Evolutionary conservation across 2,888 invertebrate species (phyloP), one percentile per base, ranked within the genome.

Genomic region (Polyommatus iphigenia): DNA sequence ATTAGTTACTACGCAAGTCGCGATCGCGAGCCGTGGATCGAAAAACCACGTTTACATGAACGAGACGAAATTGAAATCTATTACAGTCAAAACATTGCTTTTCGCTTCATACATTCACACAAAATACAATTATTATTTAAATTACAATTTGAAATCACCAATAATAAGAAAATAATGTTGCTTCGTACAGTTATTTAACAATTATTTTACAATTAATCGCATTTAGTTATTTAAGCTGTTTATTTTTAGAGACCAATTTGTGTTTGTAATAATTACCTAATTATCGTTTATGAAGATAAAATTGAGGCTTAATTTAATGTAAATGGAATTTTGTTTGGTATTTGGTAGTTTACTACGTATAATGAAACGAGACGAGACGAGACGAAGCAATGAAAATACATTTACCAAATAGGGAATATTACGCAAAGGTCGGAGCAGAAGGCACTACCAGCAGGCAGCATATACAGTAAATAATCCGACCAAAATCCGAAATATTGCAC

Each of bases 161-260:
- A 20, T 54, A 20, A 20, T 59, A 20, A 0, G 20, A 62, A 62
- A 62, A 24, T 62, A 62, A 62, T 62, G 20, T 13, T 24, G 62
- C 13, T 20, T 5, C 5, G 1, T 24, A 62, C 0, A 29, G 5
- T 10, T 13, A 18, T 67, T 67, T 32, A 18, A 32, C 29, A 24
- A 67, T 67, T 29, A 15, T 67, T 67, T 67, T 4, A 15, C 67
- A 67, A 24, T 67, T 67, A 67, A 67, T 67, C 29, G 6, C 67
- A 67, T 67, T 67, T 67, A 67, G 67, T 67, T 67, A 67, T 18
- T 67, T 18, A 67, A 29, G 18, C 32, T 29, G 67, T 67, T 32
- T 67, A 67, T 32, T 32, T 67, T 67, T 32, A 32, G 29, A 67
- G 29, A 18, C 29, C 29, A 67, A 32, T 67, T 67, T 67, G 67